Evolutionary conservation across 2,888 invertebrate genomes (phyloP).

Genomic region (Spilosoma lubricipeda): DNA sequence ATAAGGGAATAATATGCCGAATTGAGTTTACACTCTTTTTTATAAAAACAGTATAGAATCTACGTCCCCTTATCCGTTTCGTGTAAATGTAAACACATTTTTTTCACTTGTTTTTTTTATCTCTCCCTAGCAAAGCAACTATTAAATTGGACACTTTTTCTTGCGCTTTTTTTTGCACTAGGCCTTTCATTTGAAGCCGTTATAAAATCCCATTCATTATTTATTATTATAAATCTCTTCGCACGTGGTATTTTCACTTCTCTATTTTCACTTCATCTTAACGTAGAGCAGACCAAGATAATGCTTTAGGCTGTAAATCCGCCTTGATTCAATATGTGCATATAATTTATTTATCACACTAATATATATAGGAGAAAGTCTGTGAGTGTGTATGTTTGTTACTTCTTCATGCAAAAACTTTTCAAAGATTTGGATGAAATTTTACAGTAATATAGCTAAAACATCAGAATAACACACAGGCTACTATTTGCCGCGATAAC

Average conservation of each 20-base stretch:
- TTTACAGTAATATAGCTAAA: too few relatives aligned
- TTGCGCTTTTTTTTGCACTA: not conserved
- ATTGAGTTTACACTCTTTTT: too few relatives aligned
- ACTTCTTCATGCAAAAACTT: too few relatives aligned
- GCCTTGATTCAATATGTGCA: not conserved
- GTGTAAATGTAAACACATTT: not conserved
- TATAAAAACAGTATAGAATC: too few relatives aligned
- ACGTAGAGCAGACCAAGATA: too few relatives aligned
- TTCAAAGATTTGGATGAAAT: too few relatives aligned
- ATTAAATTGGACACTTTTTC: not conserved
- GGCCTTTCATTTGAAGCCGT: not conserved
- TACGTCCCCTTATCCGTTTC: not conserved
- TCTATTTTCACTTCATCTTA: not conserved
- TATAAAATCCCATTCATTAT: not conserved
- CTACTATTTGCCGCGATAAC: too few relatives aligned
- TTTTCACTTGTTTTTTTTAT: not conserved
- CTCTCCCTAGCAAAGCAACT: not conserved
- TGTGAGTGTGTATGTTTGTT: too few relatives aligned
- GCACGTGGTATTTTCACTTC: not conserved
- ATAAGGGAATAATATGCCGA: too few relatives aligned
- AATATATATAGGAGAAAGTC: too few relatives aligned
- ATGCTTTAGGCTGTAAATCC: not conserved
- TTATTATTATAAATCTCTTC: not conserved
- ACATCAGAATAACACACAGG: too few relatives aligned
- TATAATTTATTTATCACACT: not conserved